Evolutionary conservation across 2,797 vertebrate species (phyloP).

Genomic region (Lepilemur septentrionalis): DNA sequence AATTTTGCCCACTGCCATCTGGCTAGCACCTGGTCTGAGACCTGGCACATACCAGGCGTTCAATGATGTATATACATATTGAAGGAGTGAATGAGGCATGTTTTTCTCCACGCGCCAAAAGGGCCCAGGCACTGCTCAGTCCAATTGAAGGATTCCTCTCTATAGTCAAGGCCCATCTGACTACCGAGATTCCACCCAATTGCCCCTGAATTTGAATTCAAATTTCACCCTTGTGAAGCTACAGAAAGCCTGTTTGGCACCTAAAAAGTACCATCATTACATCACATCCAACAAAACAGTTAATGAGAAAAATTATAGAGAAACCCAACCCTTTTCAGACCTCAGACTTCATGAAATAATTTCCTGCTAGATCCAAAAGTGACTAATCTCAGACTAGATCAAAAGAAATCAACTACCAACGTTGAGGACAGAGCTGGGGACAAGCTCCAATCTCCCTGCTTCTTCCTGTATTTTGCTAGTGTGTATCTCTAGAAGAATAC

Average conservation of each 20-base stretch:
- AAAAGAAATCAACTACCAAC: conserved; percentile 43
- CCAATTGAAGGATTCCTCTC: neutral
- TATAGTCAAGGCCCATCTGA: neutral
- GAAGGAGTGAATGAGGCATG: neutral
- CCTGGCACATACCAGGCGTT: neutral
- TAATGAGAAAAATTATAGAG: conserved; percentile 46
- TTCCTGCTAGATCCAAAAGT: conserved; percentile 61
- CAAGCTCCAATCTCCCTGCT: neutral
- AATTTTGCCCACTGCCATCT: neutral
- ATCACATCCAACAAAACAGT: conserved; percentile 45
- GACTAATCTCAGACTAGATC: conserved; percentile 51
- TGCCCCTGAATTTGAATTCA: neutral
- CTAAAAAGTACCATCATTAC: neutral
- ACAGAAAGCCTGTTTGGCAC: neutral
- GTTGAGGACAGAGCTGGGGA: neutral
- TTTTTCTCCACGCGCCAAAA: neutral
- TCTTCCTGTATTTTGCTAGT: neutral
- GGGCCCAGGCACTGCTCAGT: neutral
- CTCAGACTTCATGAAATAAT: conserved; percentile 51
- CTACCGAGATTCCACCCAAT: neutral
- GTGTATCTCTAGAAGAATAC: neutral
- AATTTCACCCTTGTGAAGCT: neutral
- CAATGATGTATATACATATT: neutral
- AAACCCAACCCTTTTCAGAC: neutral
- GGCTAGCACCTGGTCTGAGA: neutral